Conservation (phyloP, 1,140 invertebrate genomes). For the Hestina assimilis region DNA sequence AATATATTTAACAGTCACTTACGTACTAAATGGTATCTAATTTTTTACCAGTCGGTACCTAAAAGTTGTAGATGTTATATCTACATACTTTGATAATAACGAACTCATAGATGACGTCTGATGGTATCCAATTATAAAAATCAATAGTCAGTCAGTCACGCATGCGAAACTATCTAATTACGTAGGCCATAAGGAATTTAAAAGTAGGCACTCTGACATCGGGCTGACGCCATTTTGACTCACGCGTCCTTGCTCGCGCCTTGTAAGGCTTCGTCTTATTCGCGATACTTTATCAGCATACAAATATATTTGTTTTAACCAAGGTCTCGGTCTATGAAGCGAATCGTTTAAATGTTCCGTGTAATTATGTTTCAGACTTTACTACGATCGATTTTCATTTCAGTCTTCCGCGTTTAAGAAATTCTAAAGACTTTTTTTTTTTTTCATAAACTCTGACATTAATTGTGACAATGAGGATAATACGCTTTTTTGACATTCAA, state of each 20-base stretch:
- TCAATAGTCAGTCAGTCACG: slow-evolving; percentile 5
- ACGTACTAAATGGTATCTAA: no score
- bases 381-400: neutral
- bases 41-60: no score
- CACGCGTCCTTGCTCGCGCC: slow-evolving; percentile 46
- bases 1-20: no score
- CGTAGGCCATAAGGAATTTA: slow-evolving; percentile 41
- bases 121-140: slow-evolving; percentile 14
- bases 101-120: slow-evolving; percentile 17
- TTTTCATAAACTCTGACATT: no score
- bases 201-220: slow-evolving; percentile 16
- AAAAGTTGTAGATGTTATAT: no score
- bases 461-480: no score
- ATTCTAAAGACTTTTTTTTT: no score
- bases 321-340: neutral
- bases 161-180: slow-evolving; percentile 15
- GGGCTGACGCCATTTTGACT: slow-evolving; percentile 49
- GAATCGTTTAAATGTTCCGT: neutral
- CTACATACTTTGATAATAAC: no score
- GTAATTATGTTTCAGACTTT: neutral
- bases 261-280: slow-evolving; percentile 39
- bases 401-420: no score
- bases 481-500: no score
- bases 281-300: slow-evolving; percentile 14
- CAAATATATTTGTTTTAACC: slow-evolving; percentile 21